Conservation (phyloP, 2,797 vertebrate species). For the Tauraco hartlaubi region DNA sequence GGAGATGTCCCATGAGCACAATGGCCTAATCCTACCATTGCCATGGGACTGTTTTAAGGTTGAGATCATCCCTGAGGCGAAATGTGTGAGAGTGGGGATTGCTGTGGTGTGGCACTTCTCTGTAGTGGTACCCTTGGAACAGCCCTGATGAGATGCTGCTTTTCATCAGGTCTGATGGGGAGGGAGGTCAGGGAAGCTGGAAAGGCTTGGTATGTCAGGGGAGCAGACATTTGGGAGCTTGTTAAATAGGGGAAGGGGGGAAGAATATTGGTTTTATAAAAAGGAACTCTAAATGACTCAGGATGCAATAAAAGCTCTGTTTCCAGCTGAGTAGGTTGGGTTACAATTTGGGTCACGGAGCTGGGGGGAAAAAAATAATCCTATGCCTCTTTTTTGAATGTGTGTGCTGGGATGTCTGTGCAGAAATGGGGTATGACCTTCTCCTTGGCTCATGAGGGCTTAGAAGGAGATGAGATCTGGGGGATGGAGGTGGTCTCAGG, state of each 20-base stretch:
- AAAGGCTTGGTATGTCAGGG: background rate
- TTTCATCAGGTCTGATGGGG: background rate
- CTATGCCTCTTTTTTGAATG: background rate
- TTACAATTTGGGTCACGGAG: background rate
- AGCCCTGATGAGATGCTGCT: background rate
- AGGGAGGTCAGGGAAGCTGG: background rate
- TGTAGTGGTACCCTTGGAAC: background rate
- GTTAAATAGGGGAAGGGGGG: background rate
- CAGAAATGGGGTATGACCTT: background rate
- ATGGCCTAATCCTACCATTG: background rate
- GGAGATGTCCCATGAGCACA: fast-evolving
- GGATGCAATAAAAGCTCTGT: slow-evolving; percentile 32
- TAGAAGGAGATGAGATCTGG: background rate
- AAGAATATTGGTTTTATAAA: background rate
- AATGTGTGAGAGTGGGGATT: background rate
- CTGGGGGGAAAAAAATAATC: background rate
- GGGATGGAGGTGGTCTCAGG: background rate
- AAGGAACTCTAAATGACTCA: slow-evolving; percentile 5
- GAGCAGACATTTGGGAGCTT: slow-evolving; percentile 1
- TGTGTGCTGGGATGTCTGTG: background rate
- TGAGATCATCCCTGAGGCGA: background rate
- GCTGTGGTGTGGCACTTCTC: background rate
- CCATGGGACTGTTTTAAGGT: background rate
- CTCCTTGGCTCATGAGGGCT: background rate
- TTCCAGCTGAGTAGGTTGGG: slow-evolving; percentile 25